Conservation (phyloP, 2,888 invertebrate genomes). For the Drosophila borborema region DNA sequence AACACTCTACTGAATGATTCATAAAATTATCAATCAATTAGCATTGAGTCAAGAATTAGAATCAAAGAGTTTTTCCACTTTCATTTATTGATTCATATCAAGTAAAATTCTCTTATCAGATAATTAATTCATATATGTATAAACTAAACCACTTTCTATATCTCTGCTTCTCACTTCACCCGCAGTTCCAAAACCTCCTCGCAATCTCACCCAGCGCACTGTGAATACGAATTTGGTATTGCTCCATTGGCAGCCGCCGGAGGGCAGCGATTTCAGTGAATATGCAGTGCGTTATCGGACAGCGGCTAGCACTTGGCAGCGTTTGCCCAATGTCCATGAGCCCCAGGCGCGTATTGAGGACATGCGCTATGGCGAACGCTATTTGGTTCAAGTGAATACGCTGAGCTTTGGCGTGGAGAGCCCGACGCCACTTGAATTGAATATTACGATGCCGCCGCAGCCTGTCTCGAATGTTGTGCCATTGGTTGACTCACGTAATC, state of each 20-base stretch:
- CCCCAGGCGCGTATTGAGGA: conserved; percentile 92
- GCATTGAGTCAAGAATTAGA: background rate
- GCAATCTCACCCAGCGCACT: conserved; percentile 90
- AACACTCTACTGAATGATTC: background rate
- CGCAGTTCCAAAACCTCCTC: conserved; percentile 92
- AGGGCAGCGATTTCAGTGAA: conserved; percentile 90
- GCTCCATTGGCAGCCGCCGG: conserved; percentile 90
- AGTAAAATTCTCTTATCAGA: background rate
- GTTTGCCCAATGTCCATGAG: conserved; percentile 88
- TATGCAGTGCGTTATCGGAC: conserved; percentile 93
- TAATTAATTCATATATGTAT: no score
- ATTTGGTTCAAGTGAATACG: conserved; percentile 94
- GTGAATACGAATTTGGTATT: conserved; percentile 92
- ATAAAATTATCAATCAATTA: background rate
- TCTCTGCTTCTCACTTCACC: no score
- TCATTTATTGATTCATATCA: background rate
- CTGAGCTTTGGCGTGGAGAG: conserved; percentile 94
- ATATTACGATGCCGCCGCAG: conserved; percentile 95
- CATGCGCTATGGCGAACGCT: conserved; percentile 95
- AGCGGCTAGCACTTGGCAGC: conserved; percentile 89
- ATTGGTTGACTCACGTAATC: conserved; percentile 94
- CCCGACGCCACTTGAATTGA: conserved; percentile 90
- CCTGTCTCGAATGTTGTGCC: conserved; percentile 93
- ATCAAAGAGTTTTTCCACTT: no score
- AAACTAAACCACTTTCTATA: no score